Percentiles rank a stretch among this genome's conserved stretches.
These are phyloP conservation scores for Tenodera sinensis DNA, from an alignment of 2,888 invertebrate genomes.

Conservation along the genomic window DNA sequence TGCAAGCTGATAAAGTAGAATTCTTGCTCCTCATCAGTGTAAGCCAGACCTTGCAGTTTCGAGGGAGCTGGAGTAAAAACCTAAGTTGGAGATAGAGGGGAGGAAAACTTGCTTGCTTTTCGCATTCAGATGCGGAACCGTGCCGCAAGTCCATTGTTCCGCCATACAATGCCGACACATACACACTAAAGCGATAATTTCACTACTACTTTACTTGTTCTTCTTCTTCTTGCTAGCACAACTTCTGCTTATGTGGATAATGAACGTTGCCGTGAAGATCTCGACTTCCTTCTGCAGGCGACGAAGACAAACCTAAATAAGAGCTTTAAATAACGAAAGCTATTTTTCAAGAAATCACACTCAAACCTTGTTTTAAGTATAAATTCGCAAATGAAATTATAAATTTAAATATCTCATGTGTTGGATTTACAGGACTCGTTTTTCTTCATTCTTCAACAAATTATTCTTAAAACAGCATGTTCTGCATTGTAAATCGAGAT, in stretches of 20 bases:
- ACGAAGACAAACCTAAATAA: not conserved
- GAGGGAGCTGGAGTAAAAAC: not conserved
- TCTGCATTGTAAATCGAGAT: no score
- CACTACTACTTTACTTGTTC: not conserved
- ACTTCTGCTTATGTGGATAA: not conserved
- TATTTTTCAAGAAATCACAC: no score
- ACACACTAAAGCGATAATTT: not conserved
- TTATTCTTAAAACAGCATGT: no score
- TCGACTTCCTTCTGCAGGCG: not conserved
- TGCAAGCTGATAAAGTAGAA: not conserved
- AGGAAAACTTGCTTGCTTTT: not conserved
- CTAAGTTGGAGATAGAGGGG: not conserved
- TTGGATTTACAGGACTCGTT: no score
- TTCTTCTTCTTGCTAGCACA: not conserved
- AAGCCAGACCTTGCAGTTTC: not conserved
- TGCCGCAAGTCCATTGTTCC: not conserved
- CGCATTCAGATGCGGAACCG: not conserved
- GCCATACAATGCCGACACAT: not conserved
- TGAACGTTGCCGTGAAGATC: not conserved
- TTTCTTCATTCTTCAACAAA: no score
- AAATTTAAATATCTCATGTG: no score
- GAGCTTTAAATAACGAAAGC: no score
- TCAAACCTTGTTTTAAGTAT: no score
- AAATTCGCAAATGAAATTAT: no score
- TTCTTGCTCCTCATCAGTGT: not conserved